Conservation (phyloP, 2,888 invertebrate genomes). For the Pseudococcus viburni region DNA sequence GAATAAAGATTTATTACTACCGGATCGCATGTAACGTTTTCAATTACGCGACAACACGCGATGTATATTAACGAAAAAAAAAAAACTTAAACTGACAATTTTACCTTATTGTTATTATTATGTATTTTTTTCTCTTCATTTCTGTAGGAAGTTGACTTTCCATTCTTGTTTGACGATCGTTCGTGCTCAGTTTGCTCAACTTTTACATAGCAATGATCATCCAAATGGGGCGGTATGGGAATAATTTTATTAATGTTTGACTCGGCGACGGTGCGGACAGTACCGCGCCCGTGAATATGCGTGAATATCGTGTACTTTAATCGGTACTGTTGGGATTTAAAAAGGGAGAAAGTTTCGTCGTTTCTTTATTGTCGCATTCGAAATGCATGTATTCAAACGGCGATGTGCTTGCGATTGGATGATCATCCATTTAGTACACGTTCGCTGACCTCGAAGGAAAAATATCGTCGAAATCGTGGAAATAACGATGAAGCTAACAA, state of each 20-base stretch:
- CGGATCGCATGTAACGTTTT: slow-evolving; percentile 36
- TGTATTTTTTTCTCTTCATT: not conserved
- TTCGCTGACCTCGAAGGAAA: no score
- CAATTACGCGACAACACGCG: slow-evolving; percentile 20
- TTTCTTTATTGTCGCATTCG: no score
- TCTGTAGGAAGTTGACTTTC: slow-evolving; percentile 15
- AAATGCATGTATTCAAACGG: no score
- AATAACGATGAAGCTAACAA: no score
- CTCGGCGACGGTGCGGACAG: no score
- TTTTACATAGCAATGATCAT: not conserved
- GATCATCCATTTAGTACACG: no score
- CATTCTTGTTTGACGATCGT: not conserved
- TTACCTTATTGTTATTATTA: slow-evolving; percentile 18
- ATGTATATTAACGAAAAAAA: not conserved
- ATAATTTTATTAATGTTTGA: slow-evolving; percentile 16
- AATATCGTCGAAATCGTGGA: no score
- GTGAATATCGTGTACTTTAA: no score
- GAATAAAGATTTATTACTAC: slow-evolving; percentile 23
- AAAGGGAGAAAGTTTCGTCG: no score
- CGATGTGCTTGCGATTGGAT: no score
- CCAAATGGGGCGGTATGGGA: slow-evolving; percentile 25
- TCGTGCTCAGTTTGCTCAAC: slow-evolving; percentile 25
- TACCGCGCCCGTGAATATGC: no score
- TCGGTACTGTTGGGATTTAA: no score
- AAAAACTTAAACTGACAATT: slow-evolving; percentile 41